These are phyloP conservation scores for Spinus pinus DNA, from an alignment of 2,797 vertebrate genomes.

Conservation along the genomic window DNA sequence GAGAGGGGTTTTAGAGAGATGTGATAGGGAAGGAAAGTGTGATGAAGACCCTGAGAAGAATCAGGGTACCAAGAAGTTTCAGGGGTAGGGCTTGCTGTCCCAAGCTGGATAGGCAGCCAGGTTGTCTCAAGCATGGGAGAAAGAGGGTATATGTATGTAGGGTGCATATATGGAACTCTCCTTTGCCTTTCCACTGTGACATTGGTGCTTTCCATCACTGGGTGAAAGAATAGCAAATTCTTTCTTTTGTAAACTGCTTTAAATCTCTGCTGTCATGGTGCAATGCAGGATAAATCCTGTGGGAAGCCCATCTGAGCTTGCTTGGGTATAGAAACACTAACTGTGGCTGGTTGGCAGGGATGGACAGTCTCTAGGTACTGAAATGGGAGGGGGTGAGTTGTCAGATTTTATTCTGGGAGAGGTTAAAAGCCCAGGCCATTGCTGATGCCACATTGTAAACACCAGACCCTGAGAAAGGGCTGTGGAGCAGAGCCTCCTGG, in stretches of 20 bases:
- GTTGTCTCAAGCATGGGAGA: rapidly evolving
- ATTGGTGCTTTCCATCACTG: background rate
- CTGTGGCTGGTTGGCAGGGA: background rate
- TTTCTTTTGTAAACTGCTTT: background rate
- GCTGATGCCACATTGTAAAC: background rate
- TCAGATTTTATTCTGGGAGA: background rate
- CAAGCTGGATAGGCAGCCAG: background rate
- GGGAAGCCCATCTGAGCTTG: background rate
- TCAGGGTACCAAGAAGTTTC: background rate
- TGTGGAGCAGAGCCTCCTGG: background rate
- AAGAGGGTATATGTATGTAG: background rate
- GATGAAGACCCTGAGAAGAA: background rate
- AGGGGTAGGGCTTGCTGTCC: background rate
- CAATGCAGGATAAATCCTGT: background rate
- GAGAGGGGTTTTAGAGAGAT: background rate
- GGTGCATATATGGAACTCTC: background rate
- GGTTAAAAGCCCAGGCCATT: background rate
- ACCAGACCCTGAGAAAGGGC: background rate
- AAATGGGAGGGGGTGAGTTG: background rate
- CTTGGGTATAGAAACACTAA: background rate
- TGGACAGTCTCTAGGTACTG: background rate
- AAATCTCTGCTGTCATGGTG: background rate
- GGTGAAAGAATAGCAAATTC: background rate
- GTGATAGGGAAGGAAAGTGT: rapidly evolving
- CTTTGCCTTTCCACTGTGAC: background rate